Base-by-base conservation (phyloP, 2,888 invertebrate species). In the Zygaena filipendulae region DNA sequence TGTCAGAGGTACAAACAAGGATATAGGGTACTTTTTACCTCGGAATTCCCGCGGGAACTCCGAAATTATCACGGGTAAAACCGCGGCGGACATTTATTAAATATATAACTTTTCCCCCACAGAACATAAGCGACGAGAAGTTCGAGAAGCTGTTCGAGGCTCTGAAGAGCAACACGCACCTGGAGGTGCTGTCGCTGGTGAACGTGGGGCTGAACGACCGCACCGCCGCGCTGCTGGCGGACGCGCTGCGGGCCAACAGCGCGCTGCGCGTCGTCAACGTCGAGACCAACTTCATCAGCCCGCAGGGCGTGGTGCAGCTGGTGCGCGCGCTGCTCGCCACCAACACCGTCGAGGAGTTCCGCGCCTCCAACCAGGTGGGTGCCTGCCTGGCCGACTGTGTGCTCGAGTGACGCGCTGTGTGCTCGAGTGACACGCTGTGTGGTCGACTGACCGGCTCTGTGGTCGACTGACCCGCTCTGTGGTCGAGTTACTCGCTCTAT, bases 121-220 rank as follows among this genome's bases (percentile, higher is more conserved):
- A 97, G 96, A 95, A 95, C 81, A 92, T 99, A 67, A 95, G 97
- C 43, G 91, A 96, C 66, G 97, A 98, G 75, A 92, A 95, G 67
- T 91, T 97, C 70, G 87, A 90, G 51, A 88, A 88, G 62, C 81
- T 99, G 35, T 93, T 95, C 75, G 89, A 90, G 52, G 94, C 91
- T 29, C 75, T 99, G 52, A 90, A 91, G 59, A 84, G 83, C 42
- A 99, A 97, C 81, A 94, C 95, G 30, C 88, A 94, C 64, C 83
- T 99, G 53, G 94, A 96, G 74, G 91, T 91, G 32, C 80, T 99
- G 38, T 91, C 91, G 49, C 85, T 99, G 61, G 92, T 96, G 47
- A 98, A 98, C 79, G 95, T 95, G 30, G 94, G 94, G 12, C 87
- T 98, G 38, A 89, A 87, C 42, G 99, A 99, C 79, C 88, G 90